phyloP scores from a whole-genome alignment of 53 echinoderm and acorn worm species.

The Crossaster papposus region DNA sequence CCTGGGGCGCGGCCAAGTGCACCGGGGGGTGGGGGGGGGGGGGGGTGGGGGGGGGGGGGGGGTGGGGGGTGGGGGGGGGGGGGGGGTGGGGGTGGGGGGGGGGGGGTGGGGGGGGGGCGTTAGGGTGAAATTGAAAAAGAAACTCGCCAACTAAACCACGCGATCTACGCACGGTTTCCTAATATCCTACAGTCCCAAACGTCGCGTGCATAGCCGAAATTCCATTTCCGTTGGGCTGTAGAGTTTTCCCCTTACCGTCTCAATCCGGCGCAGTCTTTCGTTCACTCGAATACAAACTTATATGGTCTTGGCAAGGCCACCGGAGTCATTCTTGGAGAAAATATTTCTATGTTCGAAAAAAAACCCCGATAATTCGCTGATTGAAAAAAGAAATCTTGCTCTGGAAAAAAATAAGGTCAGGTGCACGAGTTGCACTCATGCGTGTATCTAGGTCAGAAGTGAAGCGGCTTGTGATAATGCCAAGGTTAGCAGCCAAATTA shows the following conservation, averaged over 20 bases:
- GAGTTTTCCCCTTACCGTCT: not conserved
- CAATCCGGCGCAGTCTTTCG: not conserved
- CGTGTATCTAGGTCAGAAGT: slow-evolving; percentile 22
- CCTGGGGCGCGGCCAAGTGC: not conserved
- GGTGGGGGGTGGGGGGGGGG: too few relatives aligned
- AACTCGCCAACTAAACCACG: not conserved
- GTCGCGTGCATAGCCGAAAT: slow-evolving; percentile 47
- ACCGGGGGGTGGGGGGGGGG: not conserved
- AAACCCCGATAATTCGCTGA: slow-evolving; percentile 44
- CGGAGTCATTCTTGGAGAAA: slow-evolving; percentile 35
- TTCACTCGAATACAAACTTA: not conserved
- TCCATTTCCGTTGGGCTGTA: slow-evolving; percentile 37
- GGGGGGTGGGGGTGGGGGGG: too few relatives aligned
- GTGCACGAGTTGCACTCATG: slow-evolving; percentile 6
- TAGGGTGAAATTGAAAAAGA: too few relatives aligned
- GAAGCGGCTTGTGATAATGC: not conserved
- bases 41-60: too few relatives aligned
- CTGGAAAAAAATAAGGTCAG: slow-evolving; percentile 45
- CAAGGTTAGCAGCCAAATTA: slow-evolving; percentile 1
- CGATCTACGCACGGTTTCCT: slow-evolving; percentile 29
- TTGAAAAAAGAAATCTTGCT: not conserved
- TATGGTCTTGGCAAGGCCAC: slow-evolving; percentile 17
- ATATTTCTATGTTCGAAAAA: slow-evolving; percentile 24
- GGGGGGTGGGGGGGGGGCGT: too few relatives aligned
- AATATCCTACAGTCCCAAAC: not conserved